A percentile compares a stretch with the other conserved stretches of the same genome.
Conservation (phyloP, 2,888 invertebrate genomes). For the Leptinotarsa juncta region DNA sequence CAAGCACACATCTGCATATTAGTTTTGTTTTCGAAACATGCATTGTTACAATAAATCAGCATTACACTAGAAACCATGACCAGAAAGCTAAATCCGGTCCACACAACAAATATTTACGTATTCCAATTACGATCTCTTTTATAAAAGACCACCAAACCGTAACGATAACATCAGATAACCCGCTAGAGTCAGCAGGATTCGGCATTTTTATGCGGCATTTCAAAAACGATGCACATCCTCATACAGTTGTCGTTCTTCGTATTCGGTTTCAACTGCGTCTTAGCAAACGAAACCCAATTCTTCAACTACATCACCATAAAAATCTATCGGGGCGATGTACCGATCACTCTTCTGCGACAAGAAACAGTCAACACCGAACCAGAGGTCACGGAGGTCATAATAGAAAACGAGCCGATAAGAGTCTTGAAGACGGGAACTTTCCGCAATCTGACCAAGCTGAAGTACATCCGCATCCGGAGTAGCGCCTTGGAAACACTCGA, state of each 20-base stretch:
- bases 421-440: conserved; percentile 45
- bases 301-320: conserved; percentile 34
- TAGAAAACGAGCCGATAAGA: conserved; percentile 46
- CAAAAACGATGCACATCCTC: background rate
- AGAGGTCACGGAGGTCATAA: conserved; percentile 44
- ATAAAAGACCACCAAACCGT: conserved; percentile 8
- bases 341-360: conserved; percentile 35
- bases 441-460: conserved; percentile 40
- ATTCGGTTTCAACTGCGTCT: background rate
- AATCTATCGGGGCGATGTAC: conserved; percentile 27
- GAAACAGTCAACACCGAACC: conserved; percentile 40
- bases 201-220: background rate
- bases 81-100: background rate
- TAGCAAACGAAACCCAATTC: background rate
- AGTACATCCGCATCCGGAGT: conserved; percentile 40
- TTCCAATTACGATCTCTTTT: background rate
- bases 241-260: background rate
- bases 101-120: background rate
- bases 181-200: background rate
- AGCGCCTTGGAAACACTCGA: conserved; percentile 42
- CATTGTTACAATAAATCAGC: too few relatives aligned
- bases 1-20: too few relatives aligned
- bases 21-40: too few relatives aligned
- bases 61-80: background rate
- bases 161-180: conserved; percentile 7